phyloP scores from a whole-genome alignment of 2,797 vertebrate species.

The Enteromius paludinosus region DNA sequence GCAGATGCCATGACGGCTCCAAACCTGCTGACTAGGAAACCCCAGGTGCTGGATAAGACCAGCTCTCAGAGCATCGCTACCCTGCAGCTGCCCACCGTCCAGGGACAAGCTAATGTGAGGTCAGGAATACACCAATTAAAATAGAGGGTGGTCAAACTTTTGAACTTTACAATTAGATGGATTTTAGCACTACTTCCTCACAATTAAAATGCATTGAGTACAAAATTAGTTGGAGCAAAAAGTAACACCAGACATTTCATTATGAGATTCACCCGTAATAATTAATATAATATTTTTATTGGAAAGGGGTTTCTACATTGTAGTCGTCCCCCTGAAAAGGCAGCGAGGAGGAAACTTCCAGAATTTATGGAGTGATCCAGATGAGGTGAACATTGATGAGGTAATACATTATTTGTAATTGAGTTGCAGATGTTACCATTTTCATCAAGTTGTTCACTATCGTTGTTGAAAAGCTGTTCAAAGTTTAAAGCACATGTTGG shows the following conservation, averaged over 20 bases:
- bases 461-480: neutral
- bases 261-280: neutral
- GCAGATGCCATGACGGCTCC: slow-evolving; percentile 93
- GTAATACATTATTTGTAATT: slow-evolving; percentile 69
- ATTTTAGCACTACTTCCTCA: neutral
- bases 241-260: neutral
- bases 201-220: neutral
- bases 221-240: neutral
- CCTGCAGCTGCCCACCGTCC: slow-evolving; percentile 90
- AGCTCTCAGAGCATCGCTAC: slow-evolving; percentile 95
- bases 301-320: slow-evolving; percentile 94
- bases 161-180: neutral
- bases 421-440: neutral
- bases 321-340: slow-evolving; percentile 97
- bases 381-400: slow-evolving; percentile 98
- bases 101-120: slow-evolving; percentile 92
- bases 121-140: slow-evolving; percentile 65
- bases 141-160: neutral
- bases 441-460: neutral
- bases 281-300: slow-evolving; percentile 51
- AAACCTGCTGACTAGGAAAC: slow-evolving; percentile 91
- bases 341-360: slow-evolving; percentile 92
- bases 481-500: neutral
- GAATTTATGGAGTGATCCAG: slow-evolving; percentile 92
- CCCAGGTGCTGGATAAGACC: slow-evolving; percentile 91